Base-by-base conservation (phyloP, 2,113 vertebrate species). In the Lamprotornis superbus region DNA sequence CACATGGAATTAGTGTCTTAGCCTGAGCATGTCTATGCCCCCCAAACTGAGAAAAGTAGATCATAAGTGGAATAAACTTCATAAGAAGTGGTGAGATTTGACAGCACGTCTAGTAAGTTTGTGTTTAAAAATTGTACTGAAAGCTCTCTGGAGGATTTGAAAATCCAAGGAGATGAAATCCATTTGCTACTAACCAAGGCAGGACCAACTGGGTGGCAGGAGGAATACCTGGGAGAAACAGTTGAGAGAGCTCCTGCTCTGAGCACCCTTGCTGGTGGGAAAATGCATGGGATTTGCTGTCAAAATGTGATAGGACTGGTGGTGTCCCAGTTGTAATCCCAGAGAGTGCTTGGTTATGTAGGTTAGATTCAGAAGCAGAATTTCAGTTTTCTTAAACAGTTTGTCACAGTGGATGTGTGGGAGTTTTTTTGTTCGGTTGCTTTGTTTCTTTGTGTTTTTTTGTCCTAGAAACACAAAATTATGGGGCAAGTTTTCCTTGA, bases 201-300 rank as follows among this genome's bases (percentile, higher is more conserved):
- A 87, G 70, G 60, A 60, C 27, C 20, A 47, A 9, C 13, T 65
- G 40, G 12, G 44, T 22, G 44, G 65, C 53, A 55, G 60, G 56
- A 69, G 28, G 16, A 69, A 14, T 13, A 82, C 52, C 74, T 52
- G 31, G 23, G 65, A 93, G 55, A 82, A 85, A 33, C 49, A 65
- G 40, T 3, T 73, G 60, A 64, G 56, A 59, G 39, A 25, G 4
- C n/a, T 89, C 9, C 49, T 75, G 20, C 20, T 68, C 56, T 37
- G 52, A 84, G 57, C 28, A 27, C 7, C 57, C 31, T 60, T 68
- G 24, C 35, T 60, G 46, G 24, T 76, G 46, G 40, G 77, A 53
- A 91, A 91, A 79, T 50, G 35, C 79, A 23, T 65, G 85, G 78
- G 69, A 82, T 82, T 96, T 91, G 24, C 90, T 96, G 81, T 95